phyloP scores from a whole-genome alignment of 2,888 invertebrate genomes.

The Drosophila anceps region DNA sequence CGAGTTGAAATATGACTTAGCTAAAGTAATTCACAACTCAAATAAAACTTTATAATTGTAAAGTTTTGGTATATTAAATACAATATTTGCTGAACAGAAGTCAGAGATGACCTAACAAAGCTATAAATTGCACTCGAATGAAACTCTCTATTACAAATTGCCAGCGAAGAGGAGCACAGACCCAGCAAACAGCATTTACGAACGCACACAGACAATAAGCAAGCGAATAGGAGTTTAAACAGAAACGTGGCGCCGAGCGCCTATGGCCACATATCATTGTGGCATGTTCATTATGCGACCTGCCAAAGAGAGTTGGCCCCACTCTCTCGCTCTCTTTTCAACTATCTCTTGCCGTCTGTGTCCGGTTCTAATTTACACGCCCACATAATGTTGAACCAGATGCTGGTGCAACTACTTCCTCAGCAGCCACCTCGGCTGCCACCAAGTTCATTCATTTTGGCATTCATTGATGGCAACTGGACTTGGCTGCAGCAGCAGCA shows the following conservation, averaged over 20 bases:
- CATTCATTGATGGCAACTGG: slow-evolving; percentile 68
- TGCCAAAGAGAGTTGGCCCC: slow-evolving; percentile 20
- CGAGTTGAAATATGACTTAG: not conserved
- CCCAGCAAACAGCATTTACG: not conserved
- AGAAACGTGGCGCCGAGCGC: slow-evolving; percentile 34
- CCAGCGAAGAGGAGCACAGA: slow-evolving; percentile 19
- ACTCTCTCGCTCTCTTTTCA: not conserved
- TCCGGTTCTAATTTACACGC: slow-evolving; percentile 64
- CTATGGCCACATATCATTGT: slow-evolving; percentile 37
- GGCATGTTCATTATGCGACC: slow-evolving; percentile 60
- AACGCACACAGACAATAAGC: not conserved
- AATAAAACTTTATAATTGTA: not conserved
- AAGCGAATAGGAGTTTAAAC: slow-evolving; percentile 6
- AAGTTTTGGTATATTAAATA: not conserved
- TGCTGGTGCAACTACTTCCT: slow-evolving; percentile 20
- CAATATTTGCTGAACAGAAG: not conserved
- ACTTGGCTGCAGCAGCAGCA: slow-evolving; percentile 16
- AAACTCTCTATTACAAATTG: not conserved
- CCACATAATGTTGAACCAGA: slow-evolving; percentile 53
- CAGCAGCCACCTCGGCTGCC: not conserved
- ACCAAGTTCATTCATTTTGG: slow-evolving; percentile 71
- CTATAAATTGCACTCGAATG: not conserved
- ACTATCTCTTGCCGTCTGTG: not conserved
- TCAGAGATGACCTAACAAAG: not conserved
- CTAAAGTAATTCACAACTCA: not conserved